Conservation (phyloP, 1,140 invertebrate genomes). For the Aphaenogaster ashmeadi region DNA sequence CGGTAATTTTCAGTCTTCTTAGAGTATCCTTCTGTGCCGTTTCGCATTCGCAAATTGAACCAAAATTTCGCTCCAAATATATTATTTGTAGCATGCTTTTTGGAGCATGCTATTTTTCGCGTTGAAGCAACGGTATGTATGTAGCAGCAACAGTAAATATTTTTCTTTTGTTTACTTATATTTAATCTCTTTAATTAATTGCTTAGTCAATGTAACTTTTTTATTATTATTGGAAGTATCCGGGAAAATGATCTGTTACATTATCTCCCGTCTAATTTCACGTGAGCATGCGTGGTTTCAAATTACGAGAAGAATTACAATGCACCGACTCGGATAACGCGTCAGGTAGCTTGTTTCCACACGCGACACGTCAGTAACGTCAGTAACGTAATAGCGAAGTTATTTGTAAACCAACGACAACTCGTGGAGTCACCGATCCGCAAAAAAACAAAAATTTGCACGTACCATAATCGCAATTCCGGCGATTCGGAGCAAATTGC, state of each 20-base stretch:
- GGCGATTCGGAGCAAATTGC: neutral
- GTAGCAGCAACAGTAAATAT: neutral
- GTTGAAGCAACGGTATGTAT: neutral
- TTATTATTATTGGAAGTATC: neutral
- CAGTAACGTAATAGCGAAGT: neutral
- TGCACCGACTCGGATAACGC: neutral
- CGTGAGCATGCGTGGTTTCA: neutral
- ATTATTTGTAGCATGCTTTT: neutral
- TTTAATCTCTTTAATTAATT: neutral
- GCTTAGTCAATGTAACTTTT: neutral
- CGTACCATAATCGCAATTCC: constrained; percentile 35
- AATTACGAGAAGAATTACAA: neutral
- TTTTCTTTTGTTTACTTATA: neutral
- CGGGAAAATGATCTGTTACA: neutral
- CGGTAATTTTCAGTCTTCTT: neutral
- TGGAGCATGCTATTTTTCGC: neutral
- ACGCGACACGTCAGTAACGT: neutral
- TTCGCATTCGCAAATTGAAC: neutral
- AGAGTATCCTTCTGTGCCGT: neutral
- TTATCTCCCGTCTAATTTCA: neutral
- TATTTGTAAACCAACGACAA: neutral
- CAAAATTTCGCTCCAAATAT: neutral
- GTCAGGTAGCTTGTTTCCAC: constrained; percentile 4
- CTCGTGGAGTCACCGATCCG: neutral
- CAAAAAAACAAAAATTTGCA: neutral